Evolutionary conservation across 2,113 vertebrate species (phyloP).

Genomic region (Eubucco bourcierii): DNA sequence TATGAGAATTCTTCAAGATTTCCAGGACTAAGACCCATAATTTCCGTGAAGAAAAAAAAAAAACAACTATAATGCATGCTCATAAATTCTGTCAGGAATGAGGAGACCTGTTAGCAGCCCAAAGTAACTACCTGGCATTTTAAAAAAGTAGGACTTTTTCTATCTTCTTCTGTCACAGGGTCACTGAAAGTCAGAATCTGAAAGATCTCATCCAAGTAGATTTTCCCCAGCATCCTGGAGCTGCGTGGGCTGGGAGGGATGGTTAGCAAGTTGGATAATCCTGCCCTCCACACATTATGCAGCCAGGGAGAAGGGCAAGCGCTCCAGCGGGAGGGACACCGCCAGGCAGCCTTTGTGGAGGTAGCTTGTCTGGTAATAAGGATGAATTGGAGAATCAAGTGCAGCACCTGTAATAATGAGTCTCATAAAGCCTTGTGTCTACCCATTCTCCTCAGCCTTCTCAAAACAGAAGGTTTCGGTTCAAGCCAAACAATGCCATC

Average conservation of each 20-base stretch:
- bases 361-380: constrained; percentile 10
- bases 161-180: constrained; percentile 33
- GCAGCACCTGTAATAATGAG: constrained; percentile 9
- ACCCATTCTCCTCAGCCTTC: constrained; percentile 13
- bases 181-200: constrained; percentile 56
- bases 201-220: constrained; percentile 35
- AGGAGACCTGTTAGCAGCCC: not conserved
- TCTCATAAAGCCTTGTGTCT: constrained; percentile 16
- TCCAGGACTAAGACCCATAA: not conserved
- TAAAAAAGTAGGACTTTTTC: constrained; percentile 41
- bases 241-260: not conserved
- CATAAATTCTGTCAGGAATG: not conserved
- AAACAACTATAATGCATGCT: not conserved
- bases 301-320: constrained; percentile 57
- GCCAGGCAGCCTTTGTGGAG: constrained; percentile 18
- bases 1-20: not conserved
- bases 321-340: constrained; percentile 26
- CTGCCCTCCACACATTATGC: constrained; percentile 54
- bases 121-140: not conserved
- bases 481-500: not conserved
- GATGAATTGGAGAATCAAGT: not conserved
- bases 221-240: constrained; percentile 25
- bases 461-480: not conserved
- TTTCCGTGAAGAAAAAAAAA: not conserved
- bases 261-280: constrained; percentile 23